Conservation (phyloP, 2,797 vertebrate genomes). For the Acanthurus leucopareius region DNA sequence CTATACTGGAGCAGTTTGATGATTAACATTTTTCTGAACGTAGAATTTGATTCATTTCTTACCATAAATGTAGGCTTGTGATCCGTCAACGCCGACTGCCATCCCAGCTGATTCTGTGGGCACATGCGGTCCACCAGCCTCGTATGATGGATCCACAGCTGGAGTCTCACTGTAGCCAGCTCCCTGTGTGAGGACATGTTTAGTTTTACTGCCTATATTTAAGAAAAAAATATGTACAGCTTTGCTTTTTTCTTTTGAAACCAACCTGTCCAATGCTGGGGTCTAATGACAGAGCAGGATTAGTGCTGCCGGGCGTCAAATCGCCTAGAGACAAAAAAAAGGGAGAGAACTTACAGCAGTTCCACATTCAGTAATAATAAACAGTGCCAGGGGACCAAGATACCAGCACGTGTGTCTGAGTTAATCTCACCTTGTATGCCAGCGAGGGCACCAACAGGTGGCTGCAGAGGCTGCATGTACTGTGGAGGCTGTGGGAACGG, state of each 20-base stretch:
- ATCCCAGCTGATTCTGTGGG: conserved; percentile 60
- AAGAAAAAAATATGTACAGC: neutral
- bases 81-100: conserved; percentile 47
- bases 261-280: conserved; percentile 67
- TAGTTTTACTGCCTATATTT: neutral
- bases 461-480: conserved; percentile 56
- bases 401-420: neutral
- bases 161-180: conserved; percentile 59
- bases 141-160: conserved; percentile 52
- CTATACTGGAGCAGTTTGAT: neutral
- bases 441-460: conserved; percentile 53
- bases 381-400: neutral
- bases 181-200: conserved; percentile 48
- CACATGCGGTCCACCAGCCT: conserved; percentile 41
- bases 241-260: conserved; percentile 7
- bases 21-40: neutral
- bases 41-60: neutral
- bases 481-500: conserved; percentile 53
- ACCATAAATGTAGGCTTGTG: conserved; percentile 75
- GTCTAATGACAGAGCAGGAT: conserved; percentile 54
- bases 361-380: neutral
- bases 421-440: conserved; percentile 70
- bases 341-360: neutral
- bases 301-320: conserved; percentile 40
- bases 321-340: conserved; percentile 58